Evolutionary conservation across 2,888 invertebrate species (phyloP), one percentile per base, ranked within the genome.

Genomic region (Athalia rosae): DNA sequence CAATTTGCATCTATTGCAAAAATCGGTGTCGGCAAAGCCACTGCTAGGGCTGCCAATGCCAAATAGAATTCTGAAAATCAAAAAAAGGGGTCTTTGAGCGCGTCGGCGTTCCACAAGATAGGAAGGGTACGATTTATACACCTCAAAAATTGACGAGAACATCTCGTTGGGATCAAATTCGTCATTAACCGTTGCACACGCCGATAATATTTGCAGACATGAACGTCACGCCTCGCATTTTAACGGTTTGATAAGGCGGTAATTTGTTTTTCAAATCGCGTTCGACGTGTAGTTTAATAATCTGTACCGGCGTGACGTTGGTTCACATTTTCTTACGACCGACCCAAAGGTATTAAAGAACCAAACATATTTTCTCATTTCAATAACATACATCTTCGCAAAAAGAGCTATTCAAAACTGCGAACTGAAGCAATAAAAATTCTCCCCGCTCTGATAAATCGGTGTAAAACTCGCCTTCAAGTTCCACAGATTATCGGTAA

Each of bases 1-100:
- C 93, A 93, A 53, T 86, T 83, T 0, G 87, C 73, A 78, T 91
- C 87, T 76, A 88, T 83, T 0, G 87, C 85, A 56, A 85, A 77
- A 2, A 82, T 83, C 4, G 28, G 50, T 50, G 43, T 4, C 48
- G 47, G 8, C 7, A 58, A 59, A 6, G 6, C 45, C 45, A 41
- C 74, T 13, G 61, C 74, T 5, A 74, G 28, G 48, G 41, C 48
- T 11, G 61, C 59, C 8, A 74, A 47, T 6, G 58, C 11, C 50
- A 74, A 61, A 13, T 74, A 28, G 28, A 28, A 74, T 28, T 62
- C 74, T 74, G 74, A 8, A 48, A 74, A 48, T 45, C 13, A 9
- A 58, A 53, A 50, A 4, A 4, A 15, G 5, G 43, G 13, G 58
- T 7, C 7, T 4, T 58, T 8, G 48, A 56, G 5, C 7, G 13